phyloP scores from a whole-genome alignment of 53 echinoderm and acorn worm species.

The Pentamera pediparva region DNA sequence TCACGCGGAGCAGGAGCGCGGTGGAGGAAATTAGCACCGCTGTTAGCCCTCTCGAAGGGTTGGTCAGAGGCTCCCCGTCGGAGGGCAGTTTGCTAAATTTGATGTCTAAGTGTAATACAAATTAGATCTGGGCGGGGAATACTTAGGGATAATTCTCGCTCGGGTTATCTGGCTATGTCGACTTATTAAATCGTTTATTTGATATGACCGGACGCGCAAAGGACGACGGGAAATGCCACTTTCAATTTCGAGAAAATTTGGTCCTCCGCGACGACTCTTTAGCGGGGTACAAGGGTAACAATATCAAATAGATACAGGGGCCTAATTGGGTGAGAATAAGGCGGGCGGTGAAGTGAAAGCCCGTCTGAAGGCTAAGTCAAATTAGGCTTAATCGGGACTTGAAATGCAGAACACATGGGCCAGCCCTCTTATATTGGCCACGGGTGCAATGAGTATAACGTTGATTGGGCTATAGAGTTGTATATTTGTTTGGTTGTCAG shows the following conservation, averaged over 20 bases:
- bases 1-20: too few relatives aligned
- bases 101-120: conserved; percentile 13
- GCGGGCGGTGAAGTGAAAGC: not conserved
- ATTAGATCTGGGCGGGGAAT: conserved; percentile 26
- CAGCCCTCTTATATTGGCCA: too few relatives aligned
- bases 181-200: not conserved
- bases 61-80: conserved; percentile 1
- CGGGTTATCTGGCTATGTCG: not conserved
- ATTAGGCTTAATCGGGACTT: not conserved
- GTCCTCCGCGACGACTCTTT: not conserved
- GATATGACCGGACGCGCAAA: conserved; percentile 5
- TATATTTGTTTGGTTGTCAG: too few relatives aligned
- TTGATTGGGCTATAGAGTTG: too few relatives aligned
- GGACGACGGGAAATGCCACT: conserved; percentile 17
- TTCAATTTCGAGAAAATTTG: not conserved
- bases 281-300: not conserved
- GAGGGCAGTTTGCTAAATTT: conserved; percentile 9
- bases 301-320: not conserved
- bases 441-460: too few relatives aligned
- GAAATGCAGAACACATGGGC: not conserved
- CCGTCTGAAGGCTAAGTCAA: not conserved
- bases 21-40: not conserved
- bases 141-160: conserved; percentile 9
- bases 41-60: not conserved
- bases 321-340: too few relatives aligned